Evolutionary conservation across 1,140 invertebrate species (phyloP).

Genomic region (Polypedilum pembai): DNA sequence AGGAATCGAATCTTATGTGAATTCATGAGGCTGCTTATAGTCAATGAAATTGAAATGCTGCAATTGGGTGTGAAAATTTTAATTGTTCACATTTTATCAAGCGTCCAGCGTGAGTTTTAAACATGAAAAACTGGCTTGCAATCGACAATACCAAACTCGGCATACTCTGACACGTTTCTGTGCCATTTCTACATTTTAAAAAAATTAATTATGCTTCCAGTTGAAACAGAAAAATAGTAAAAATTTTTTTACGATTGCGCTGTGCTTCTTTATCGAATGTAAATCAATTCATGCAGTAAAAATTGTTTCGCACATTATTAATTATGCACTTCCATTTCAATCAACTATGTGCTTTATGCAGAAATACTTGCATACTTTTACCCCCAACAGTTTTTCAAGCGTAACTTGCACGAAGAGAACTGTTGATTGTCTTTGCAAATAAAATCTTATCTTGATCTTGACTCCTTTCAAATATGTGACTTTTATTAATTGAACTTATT

Average conservation of each 20-base stretch:
- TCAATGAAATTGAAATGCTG: background rate
- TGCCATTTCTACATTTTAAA: background rate
- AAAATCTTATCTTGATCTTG: too few relatives aligned
- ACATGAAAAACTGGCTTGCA: background rate
- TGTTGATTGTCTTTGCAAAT: too few relatives aligned
- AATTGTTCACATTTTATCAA: constrained; percentile 22
- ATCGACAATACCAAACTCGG: background rate
- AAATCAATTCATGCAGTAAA: background rate
- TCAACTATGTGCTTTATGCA: background rate
- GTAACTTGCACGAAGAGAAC: too few relatives aligned
- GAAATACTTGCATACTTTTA: too few relatives aligned
- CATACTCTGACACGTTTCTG: background rate
- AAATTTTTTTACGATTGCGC: background rate
- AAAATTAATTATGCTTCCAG: constrained; percentile 22
- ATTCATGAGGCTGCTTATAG: background rate
- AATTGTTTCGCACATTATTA: background rate
- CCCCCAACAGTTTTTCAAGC: too few relatives aligned
- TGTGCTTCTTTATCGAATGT: background rate
- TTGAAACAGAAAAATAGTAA: constrained; percentile 15
- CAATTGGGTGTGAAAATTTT: constrained; percentile 25
- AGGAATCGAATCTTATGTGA: too few relatives aligned
- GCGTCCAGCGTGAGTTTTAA: background rate
- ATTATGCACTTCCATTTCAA: constrained; percentile 18
- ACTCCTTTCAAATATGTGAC: too few relatives aligned
- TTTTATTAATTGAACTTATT: too few relatives aligned